Evolutionary conservation across 2,797 vertebrate genomes (phyloP), one percentile per base, ranked within the genome.

Genomic region (Emys orbicularis): DNA sequence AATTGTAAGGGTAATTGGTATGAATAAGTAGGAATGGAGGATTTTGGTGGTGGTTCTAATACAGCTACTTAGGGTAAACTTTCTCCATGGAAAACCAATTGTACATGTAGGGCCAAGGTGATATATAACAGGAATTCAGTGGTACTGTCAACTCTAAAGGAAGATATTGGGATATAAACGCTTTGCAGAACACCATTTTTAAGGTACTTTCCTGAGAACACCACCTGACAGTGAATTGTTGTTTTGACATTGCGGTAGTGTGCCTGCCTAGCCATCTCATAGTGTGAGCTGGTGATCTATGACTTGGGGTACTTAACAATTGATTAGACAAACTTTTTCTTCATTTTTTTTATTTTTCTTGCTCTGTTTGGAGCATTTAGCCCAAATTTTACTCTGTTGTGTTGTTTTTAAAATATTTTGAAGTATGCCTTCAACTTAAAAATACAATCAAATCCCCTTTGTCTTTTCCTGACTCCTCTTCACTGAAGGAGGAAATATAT

Each of bases 1-100:
- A 16, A n/a, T 68, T 15, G n/a, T 59, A 90, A 94, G 86, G 29
- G 44, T 15, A 47, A 81, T 77, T 92, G 91, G 89, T 85, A 90
- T 44, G 52, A 27, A 29, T 18, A 18, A 5, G 41, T 21, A 8
- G 23, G 50, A 89, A 49, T 12, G 87, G 50, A 54, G 86, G 57
- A 23, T 5, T 80, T 88, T 92, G 77, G 79, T 34, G 54, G 21
- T 54, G 61, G 41, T 81, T 79, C 83, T 31, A 0, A 54, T 82
- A 80, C 74, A 57, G 77, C 65, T 91, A 37, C 88, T 86, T 84
- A 79, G 83, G 79, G 52, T 31, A 31, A 49, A 86, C 56, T 83
- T 86, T 93, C 5, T 83, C 84, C 44, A 12, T 49, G 72, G 61
- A 94, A 92, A 80, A 23, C 34, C 54, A 65, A 2, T 84, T 29